Conservation (phyloP, 92 coral and sea anemone species). For the Isaurus tuberculatus region DNA sequence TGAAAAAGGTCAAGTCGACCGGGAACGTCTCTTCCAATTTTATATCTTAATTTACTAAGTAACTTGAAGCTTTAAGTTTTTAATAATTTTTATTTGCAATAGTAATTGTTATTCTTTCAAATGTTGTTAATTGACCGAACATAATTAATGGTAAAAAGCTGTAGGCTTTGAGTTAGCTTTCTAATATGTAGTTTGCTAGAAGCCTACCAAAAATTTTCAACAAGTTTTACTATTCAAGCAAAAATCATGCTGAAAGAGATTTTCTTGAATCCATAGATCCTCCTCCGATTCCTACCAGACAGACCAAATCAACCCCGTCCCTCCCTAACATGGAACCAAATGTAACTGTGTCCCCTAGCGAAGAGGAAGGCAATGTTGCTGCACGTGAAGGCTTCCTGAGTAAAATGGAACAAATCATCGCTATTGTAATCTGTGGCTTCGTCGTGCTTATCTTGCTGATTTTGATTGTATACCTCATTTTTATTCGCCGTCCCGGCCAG, state of each 20-base stretch:
- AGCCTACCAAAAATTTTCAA: too few species aligned
- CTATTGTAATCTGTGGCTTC: slow-evolving; percentile 11
- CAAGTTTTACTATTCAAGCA: too few species aligned
- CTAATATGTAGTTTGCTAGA: too few species aligned
- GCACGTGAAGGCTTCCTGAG: slow-evolving; percentile 18
- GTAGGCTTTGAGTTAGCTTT: too few species aligned
- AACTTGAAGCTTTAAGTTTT: too few species aligned
- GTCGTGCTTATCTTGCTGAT: background rate
- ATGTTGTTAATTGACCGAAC: too few species aligned
- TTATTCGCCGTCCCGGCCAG: slow-evolving; percentile 12
- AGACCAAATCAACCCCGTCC: background rate
- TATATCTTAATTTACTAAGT: too few species aligned
- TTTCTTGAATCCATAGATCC: background rate
- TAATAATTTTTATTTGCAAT: too few species aligned
- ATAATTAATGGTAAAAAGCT: too few species aligned
- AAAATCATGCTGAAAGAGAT: background rate
- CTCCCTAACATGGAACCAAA: slow-evolving; percentile 18
- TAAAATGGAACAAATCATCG: slow-evolving; percentile 12
- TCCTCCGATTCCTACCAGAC: slow-evolving; percentile 27
- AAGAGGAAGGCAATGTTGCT: background rate
- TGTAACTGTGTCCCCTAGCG: background rate
- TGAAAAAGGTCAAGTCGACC: too few species aligned
- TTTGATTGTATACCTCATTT: background rate
- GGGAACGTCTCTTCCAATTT: too few species aligned
- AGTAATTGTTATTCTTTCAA: too few species aligned